Percentiles rank a stretch among this genome's conserved stretches.
Conservation (phyloP, 1,140 invertebrate species). For the Philaenus spumarius region DNA sequence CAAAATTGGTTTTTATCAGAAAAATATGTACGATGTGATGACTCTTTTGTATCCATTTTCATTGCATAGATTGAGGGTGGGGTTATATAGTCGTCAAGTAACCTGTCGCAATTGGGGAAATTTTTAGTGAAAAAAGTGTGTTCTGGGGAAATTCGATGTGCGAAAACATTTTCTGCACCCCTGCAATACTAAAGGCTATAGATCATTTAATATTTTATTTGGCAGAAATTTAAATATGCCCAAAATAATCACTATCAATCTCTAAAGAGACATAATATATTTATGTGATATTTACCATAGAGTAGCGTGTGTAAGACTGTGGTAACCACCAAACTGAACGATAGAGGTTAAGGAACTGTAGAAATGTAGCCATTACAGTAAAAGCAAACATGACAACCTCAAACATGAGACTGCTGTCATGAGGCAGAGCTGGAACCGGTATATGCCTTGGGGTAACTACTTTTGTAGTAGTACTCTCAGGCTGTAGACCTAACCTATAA, state of each 20-base stretch:
- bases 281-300: conserved; percentile 60
- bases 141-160: no score
- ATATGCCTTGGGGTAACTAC: conserved; percentile 63
- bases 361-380: conserved; percentile 58
- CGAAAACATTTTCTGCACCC: no score
- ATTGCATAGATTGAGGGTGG: no score
- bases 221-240: no score
- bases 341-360: conserved; percentile 93
- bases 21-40: no score
- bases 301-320: conserved; percentile 79
- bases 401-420: conserved; percentile 76
- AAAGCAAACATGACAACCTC: conserved; percentile 81
- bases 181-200: no score
- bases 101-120: no score
- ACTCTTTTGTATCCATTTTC: no score
- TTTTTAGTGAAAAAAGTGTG: no score
- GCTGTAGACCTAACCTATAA: conserved; percentile 9
- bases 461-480: conserved; percentile 16
- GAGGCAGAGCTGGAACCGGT: conserved; percentile 74
- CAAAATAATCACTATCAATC: background rate
- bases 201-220: no score
- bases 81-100: no score
- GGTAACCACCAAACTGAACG: conserved; percentile 96
- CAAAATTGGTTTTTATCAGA: no score
- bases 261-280: background rate